Evolutionary conservation across 2,888 invertebrate species (phyloP).

Genomic region (Sinohyriopsis cumingii): DNA sequence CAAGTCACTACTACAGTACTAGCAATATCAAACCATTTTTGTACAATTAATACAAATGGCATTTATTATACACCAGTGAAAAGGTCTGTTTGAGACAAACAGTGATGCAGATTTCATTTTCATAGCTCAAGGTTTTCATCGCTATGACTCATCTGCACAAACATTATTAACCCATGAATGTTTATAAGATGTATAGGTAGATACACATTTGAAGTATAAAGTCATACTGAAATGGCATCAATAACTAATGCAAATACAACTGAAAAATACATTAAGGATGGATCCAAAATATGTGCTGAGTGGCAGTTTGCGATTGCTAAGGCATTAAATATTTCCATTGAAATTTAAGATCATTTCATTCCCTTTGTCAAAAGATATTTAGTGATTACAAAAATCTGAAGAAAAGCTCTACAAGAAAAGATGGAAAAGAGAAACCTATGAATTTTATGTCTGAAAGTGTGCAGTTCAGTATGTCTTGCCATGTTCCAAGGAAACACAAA

Average conservation of each 20-base stretch:
- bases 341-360: background rate
- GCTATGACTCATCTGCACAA: too few species aligned
- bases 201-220: too few species aligned
- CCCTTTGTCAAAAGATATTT: background rate
- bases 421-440: background rate
- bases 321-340: background rate
- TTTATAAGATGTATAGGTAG: too few species aligned
- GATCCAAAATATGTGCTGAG: background rate
- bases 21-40: too few species aligned
- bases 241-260: background rate
- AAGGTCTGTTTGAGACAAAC: too few species aligned
- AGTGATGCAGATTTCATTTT: too few species aligned
- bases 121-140: too few species aligned
- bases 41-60: too few species aligned
- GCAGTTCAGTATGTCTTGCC: background rate
- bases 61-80: too few species aligned
- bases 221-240: background rate
- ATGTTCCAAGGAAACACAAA: background rate
- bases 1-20: too few species aligned
- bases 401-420: conserved; percentile 1
- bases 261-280: background rate
- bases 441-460: background rate
- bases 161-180: too few species aligned
- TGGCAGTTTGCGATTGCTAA: background rate
- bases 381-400: conserved; percentile 2